Percentiles rank a stretch among this genome's conserved stretches.
Conservation (phyloP, 1,140 invertebrate genomes). For the Magallana angulata region DNA sequence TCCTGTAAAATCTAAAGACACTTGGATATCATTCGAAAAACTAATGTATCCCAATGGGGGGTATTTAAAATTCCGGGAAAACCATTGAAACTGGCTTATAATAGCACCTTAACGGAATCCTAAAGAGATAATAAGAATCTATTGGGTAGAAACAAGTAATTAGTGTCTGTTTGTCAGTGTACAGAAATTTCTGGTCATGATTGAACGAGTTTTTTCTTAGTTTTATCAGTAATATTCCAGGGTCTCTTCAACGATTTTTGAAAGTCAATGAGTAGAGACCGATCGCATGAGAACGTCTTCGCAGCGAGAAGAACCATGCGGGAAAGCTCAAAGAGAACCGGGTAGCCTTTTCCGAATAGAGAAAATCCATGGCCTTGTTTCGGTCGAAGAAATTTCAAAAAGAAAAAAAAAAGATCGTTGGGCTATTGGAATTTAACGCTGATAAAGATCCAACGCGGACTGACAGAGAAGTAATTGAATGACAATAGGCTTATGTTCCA, state of each 20-base stretch:
- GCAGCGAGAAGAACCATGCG: no score
- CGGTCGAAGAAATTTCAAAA: background rate
- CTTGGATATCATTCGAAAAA: background rate
- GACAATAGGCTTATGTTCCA: conserved; percentile 24
- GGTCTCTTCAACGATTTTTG: background rate
- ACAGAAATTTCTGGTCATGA: background rate
- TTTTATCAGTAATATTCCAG: background rate
- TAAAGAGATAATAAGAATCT: background rate
- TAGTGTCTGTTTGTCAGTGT: background rate
- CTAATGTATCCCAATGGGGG: background rate
- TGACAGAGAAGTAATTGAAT: conserved; percentile 17
- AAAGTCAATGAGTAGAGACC: background rate
- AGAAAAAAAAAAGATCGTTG: conserved; percentile 5
- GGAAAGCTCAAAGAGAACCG: no score
- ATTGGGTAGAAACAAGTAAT: background rate
- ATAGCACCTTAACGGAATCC: background rate
- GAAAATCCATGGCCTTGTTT: background rate
- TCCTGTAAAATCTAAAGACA: background rate
- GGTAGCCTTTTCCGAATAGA: background rate
- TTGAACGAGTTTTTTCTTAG: background rate
- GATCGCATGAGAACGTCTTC: no score
- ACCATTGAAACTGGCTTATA: background rate
- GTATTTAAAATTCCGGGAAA: background rate
- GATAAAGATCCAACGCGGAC: conserved; percentile 9
- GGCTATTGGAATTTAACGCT: background rate